phyloP scores from a whole-genome alignment of 2,797 vertebrate species.

The Brotogeris chrysoptera region DNA sequence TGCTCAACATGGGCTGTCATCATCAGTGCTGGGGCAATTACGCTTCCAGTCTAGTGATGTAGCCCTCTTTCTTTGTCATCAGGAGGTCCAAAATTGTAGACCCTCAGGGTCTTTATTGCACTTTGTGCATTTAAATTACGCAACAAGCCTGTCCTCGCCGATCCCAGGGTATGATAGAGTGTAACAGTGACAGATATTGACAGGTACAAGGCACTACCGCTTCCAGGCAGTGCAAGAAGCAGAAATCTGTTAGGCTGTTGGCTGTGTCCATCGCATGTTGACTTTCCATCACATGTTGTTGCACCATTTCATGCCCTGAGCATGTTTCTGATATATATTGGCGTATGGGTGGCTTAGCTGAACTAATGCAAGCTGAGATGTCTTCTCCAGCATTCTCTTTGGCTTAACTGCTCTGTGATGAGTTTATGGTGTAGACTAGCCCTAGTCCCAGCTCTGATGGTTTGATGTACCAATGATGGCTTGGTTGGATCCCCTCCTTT shows the following conservation, averaged over 20 bases:
- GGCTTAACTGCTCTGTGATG: not conserved
- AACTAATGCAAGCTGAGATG: not conserved
- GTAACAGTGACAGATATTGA: not conserved
- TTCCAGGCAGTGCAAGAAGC: not conserved
- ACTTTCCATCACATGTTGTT: not conserved
- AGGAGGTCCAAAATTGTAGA: not conserved
- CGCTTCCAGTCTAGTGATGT: not conserved
- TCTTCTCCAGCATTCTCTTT: not conserved
- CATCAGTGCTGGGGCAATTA: not conserved
- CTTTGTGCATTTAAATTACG: conserved; percentile 35
- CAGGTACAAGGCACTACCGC: not conserved
- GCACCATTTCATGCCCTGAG: not conserved
- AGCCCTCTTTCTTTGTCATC: not conserved
- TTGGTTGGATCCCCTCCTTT: not conserved
- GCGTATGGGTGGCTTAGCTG: not conserved
- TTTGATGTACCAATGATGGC: accelerated
- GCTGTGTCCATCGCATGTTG: not conserved
- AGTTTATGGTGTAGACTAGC: not conserved
- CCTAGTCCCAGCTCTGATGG: not conserved
- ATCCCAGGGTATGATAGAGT: not conserved
- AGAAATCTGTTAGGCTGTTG: not conserved
- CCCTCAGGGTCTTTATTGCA: not conserved
- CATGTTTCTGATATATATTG: accelerated
- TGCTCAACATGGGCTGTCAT: not conserved
- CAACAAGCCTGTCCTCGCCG: not conserved